Percentiles rank a stretch among this genome's conserved stretches.
Conservation (phyloP, 2,888 invertebrate genomes). For the Onthophagus sagittarius region DNA sequence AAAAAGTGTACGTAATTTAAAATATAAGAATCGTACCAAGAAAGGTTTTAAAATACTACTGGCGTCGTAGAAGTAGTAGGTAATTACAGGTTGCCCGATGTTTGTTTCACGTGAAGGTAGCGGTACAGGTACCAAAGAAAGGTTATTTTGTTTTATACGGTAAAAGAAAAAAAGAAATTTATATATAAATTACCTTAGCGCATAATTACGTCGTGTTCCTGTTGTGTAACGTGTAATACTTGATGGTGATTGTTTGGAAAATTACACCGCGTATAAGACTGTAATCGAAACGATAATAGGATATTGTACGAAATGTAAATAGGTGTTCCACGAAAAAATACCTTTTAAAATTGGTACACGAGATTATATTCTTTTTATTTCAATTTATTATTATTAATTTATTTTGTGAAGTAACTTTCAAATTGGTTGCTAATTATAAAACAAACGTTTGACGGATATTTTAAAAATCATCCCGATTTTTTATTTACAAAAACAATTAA, state of each 20-base stretch:
- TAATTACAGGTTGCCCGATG: background rate
- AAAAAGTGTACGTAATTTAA: background rate
- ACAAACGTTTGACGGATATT: background rate
- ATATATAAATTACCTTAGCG: slow-evolving; percentile 8
- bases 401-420: background rate
- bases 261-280: background rate
- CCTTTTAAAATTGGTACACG: background rate
- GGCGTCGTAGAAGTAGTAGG: background rate
- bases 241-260: background rate
- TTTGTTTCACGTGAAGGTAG: background rate
- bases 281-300: background rate
- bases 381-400: background rate
- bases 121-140: background rate
- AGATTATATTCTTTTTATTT: background rate
- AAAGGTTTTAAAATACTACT: background rate
- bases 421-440: background rate
- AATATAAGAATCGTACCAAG: background rate
- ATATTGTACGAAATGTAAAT: background rate
- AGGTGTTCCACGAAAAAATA: background rate
- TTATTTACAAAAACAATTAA: background rate
- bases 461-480: background rate
- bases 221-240: slow-evolving; percentile 6
- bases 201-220: slow-evolving; percentile 8
- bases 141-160: background rate
- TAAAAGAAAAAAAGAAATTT: background rate